A percentile compares a stretch with the other conserved stretches of the same genome.
phyloP scores from a whole-genome alignment of 2,113 vertebrate species.

The Megaceryle torquata region DNA sequence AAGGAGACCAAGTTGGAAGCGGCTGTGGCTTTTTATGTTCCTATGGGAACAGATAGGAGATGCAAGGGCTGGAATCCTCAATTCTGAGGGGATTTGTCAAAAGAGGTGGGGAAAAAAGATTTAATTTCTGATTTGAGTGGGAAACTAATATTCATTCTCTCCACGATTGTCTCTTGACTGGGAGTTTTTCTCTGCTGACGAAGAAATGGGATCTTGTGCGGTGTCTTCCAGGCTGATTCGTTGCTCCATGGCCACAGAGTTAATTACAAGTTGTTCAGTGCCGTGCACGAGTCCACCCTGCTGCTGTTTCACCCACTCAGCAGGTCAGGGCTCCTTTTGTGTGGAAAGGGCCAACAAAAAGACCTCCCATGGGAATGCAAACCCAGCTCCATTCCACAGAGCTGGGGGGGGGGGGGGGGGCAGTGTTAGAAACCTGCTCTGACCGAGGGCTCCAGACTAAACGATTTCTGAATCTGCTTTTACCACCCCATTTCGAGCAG shows the following conservation, averaged over 20 bases:
- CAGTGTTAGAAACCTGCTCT: not conserved
- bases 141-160: not conserved
- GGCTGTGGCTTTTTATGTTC: not conserved
- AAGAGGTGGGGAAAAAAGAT: not conserved
- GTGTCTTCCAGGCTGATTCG: not conserved
- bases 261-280: not conserved
- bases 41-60: constrained; percentile 28
- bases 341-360: not conserved
- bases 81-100: not conserved
- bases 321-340: not conserved
- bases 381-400: not conserved
- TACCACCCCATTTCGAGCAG: not conserved
- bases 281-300: not conserved
- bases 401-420: too few species aligned
- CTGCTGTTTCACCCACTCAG: not conserved
- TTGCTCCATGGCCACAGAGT: not conserved
- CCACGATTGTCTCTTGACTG: not conserved
- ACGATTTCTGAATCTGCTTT: not conserved
- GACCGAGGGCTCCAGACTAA: not conserved
- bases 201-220: not conserved
- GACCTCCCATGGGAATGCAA: accelerated
- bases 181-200: not conserved
- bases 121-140: not conserved
- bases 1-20: not conserved
- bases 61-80: not conserved